These are phyloP conservation scores for Tenthredo scrophulariae DNA, from an alignment of 2,888 invertebrate species.

Conservation along the genomic window DNA sequence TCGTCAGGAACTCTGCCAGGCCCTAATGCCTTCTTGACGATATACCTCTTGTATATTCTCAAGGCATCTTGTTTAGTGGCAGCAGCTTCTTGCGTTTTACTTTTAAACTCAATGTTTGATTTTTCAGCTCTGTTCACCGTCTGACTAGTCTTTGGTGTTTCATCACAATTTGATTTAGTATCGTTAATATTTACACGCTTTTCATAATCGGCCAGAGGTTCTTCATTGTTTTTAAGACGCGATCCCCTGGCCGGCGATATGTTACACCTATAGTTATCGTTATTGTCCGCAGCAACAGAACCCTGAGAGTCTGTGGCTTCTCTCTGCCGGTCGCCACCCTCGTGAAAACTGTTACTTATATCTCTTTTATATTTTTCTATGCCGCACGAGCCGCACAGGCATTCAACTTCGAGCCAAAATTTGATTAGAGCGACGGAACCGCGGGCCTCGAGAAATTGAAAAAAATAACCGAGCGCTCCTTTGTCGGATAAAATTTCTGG, in stretches of 20 bases:
- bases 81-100: conserved; percentile 61
- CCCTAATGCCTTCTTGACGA: conserved; percentile 85
- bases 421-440: conserved; percentile 84
- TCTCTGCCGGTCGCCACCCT: conserved; percentile 46
- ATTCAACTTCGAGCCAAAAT: conserved; percentile 89
- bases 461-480: conserved; percentile 89
- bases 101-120: conserved; percentile 61
- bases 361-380: conserved; percentile 47
- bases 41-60: conserved; percentile 88
- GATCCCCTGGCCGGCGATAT: conserved; percentile 41
- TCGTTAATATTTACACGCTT: conserved; percentile 63
- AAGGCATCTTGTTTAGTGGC: conserved; percentile 81
- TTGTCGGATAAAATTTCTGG: conserved; percentile 89
- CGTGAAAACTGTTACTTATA: conserved; percentile 37
- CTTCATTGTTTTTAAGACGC: conserved; percentile 54
- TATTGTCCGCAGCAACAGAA: conserved; percentile 58
- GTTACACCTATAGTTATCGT: conserved; percentile 60
- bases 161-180: conserved; percentile 65
- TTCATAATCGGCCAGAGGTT: not conserved
- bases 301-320: conserved; percentile 56
- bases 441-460: conserved; percentile 91
- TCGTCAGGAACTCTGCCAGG: conserved; percentile 82
- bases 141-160: conserved; percentile 72
- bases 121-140: conserved; percentile 62
- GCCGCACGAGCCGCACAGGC: conserved; percentile 77